Base-by-base conservation (phyloP, 2,797 vertebrate genomes). In the Buceros bicornis region DNA sequence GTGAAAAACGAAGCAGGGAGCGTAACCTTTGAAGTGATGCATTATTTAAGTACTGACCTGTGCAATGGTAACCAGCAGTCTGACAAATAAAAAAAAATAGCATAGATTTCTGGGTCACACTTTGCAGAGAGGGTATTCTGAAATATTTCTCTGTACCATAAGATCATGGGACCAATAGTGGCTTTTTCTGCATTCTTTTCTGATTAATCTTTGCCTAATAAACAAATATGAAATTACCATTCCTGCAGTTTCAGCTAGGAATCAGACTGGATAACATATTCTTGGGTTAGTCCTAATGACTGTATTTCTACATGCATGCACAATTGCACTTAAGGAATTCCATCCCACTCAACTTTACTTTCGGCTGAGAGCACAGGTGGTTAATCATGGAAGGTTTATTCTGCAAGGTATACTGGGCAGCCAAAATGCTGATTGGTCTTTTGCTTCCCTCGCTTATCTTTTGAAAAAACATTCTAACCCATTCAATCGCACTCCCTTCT, bases 1-100 rank as follows among this genome's bases (percentile, higher is more conserved):
- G 6, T 45, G 47, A 94, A 66, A 87, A 97, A 87, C 29, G n/a
- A 86, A 83, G 43, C 42, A 80, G 35, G 26, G 43, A 91, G 21
- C 84, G 81, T 72, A 82, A 62, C 29, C 60, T 56, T 56, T 65
- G 84, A 93, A 81, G 70, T 42, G 40, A 65, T 69, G 26, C 17
- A 92, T 87, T 87, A 54, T 93, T 94, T 73, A 78, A 76, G 12
- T 54, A 89, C 16, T 82, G 89, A 89, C 40, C 37, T 80, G 40
- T 80, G 47, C 48, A 80, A 66, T 56, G 17, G 28, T 58, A 89
- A 85, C 35, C 12, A 76, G 54, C 12, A 95, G 24, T 57, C 15
- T 94, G 80, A 82, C 28, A 82, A 89, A 85, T 13, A 24, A 14
- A 66, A 71, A 84, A 66, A 62, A 83, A 19, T 18, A 60, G 3